These are phyloP conservation scores for Sialis lutaria DNA, from an alignment of 2,888 invertebrate species.

Conservation along the genomic window DNA sequence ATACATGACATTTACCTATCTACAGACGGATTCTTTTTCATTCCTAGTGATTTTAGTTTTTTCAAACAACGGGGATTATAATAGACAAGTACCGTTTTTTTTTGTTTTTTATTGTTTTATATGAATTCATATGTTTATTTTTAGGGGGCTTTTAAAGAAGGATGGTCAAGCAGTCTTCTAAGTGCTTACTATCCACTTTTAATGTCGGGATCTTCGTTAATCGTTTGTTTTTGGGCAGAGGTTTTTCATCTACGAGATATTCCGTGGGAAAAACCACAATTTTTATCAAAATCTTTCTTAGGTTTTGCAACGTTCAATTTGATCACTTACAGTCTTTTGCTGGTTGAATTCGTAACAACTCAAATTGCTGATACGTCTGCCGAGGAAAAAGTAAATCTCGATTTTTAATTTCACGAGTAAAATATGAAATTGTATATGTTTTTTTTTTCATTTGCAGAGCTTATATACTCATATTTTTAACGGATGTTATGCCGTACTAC, in stretches of 20 bases:
- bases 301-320: conserved; percentile 82
- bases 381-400: conserved; percentile 23
- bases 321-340: conserved; percentile 68
- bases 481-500: conserved; percentile 78
- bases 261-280: conserved; percentile 75
- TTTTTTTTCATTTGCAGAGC: conserved; percentile 33
- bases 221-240: conserved; percentile 92
- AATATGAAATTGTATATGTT: not conserved
- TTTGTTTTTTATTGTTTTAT: conserved; percentile 2
- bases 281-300: conserved; percentile 79
- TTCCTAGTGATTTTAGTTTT: no score
- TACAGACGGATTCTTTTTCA: no score
- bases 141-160: conserved; percentile 60
- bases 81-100: no score
- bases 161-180: conserved; percentile 73
- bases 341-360: conserved; percentile 50
- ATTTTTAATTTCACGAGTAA: not conserved
- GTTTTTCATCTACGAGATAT: conserved; percentile 79
- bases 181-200: conserved; percentile 82
- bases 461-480: conserved; percentile 80
- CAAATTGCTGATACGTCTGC: conserved; percentile 29
- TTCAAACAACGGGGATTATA: no score
- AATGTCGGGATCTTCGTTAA: conserved; percentile 74
- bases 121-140: conserved; percentile 12
- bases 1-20: no score